phyloP scores from a whole-genome alignment of 2,888 invertebrate genomes.

The Eurytoma adleriae region DNA sequence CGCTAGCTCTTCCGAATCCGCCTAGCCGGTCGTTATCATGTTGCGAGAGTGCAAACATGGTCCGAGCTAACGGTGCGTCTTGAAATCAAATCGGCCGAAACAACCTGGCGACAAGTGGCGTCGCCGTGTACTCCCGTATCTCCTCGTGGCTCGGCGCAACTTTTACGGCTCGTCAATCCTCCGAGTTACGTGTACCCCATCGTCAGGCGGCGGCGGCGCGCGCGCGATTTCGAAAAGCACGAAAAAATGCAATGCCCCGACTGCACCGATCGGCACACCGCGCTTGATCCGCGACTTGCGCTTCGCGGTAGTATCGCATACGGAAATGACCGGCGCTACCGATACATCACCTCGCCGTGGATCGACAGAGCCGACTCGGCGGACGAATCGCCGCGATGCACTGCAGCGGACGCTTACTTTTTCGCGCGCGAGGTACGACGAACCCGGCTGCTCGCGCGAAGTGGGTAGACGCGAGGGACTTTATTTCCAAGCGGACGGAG shows the following conservation, averaged over 20 bases:
- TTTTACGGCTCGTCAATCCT: slow-evolving; percentile 11
- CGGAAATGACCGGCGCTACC: background rate
- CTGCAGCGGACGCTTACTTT: background rate
- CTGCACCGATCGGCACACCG: slow-evolving; percentile 19
- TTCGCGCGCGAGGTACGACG: background rate
- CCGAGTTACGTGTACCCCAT: background rate
- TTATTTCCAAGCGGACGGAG: background rate
- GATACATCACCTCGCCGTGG: slow-evolving; percentile 5
- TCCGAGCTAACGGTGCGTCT: slow-evolving; percentile 27
- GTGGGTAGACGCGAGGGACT: background rate
- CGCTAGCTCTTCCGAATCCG: too few species aligned
- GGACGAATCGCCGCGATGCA: background rate
- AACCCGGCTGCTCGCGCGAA: background rate
- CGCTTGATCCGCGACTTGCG: background rate
- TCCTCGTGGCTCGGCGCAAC: background rate
- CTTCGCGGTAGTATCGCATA: background rate
- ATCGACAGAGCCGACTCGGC: background rate
- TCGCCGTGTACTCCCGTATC: too few species aligned
- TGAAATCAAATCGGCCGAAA: slow-evolving; percentile 34
- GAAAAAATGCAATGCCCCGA: slow-evolving; percentile 25
- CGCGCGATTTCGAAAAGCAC: slow-evolving; percentile 57
- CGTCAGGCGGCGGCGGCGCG: background rate
- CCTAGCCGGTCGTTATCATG: too few species aligned
- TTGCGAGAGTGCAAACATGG: background rate
- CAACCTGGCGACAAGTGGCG: slow-evolving; percentile 13